Conservation (phyloP, 1,140 invertebrate genomes). For the Cydia fagiglandana region DNA sequence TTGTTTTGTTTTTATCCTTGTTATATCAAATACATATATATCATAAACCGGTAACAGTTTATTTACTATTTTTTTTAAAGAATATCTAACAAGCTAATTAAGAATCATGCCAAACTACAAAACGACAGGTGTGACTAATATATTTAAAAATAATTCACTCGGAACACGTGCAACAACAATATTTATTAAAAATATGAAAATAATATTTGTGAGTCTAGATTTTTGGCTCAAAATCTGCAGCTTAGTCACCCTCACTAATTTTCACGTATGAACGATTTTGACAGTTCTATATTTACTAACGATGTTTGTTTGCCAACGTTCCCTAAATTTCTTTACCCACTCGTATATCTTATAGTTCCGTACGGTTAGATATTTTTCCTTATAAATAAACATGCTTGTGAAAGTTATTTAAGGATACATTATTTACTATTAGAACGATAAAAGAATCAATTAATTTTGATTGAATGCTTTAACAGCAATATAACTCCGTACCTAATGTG, state of each 20-base stretch:
- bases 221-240: neutral
- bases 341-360: too few relatives aligned
- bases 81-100: too few relatives aligned
- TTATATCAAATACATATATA: neutral
- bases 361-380: too few relatives aligned
- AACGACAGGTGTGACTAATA: neutral
- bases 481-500: neutral
- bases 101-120: neutral
- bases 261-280: conserved; percentile 1
- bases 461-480: neutral
- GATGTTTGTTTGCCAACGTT: too few relatives aligned
- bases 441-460: too few relatives aligned
- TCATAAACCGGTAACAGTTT: too few relatives aligned
- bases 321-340: too few relatives aligned
- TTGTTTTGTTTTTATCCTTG: neutral
- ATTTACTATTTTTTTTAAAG: too few relatives aligned
- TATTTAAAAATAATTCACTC: neutral
- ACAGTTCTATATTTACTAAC: conserved; percentile 2
- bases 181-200: neutral
- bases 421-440: too few relatives aligned
- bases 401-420: too few relatives aligned
- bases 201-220: neutral
- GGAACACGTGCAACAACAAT: too few relatives aligned
- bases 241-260: neutral
- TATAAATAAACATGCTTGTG: too few relatives aligned